Evolutionary conservation across 2,113 vertebrate genomes (phyloP).

Genomic region (Ifrita kowaldi): DNA sequence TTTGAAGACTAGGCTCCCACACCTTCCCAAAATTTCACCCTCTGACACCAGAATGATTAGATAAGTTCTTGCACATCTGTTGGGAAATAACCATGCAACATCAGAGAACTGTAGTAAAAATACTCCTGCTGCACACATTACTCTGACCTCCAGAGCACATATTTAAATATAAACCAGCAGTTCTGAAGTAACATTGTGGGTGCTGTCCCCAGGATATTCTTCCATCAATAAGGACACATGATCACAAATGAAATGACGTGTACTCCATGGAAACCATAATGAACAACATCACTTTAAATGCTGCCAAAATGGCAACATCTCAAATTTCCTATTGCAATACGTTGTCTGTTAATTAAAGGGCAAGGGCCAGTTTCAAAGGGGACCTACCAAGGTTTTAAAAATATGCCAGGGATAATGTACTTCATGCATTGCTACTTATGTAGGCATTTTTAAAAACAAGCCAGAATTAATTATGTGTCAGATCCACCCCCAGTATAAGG

Average conservation of each 20-base stretch:
- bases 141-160: not conserved
- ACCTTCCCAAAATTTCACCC: not conserved
- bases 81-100: not conserved
- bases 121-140: not conserved
- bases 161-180: not conserved
- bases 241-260: not conserved
- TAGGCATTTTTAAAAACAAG: slow-evolving; percentile 25
- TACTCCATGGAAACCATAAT: slow-evolving; percentile 6
- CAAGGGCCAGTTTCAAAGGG: slow-evolving; percentile 35
- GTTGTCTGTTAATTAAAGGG: slow-evolving; percentile 47
- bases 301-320: slow-evolving; percentile 36
- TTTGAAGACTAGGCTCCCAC: not conserved
- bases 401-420: not conserved
- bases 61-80: not conserved
- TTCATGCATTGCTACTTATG: slow-evolving; percentile 9
- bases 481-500: not conserved
- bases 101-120: not conserved
- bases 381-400: slow-evolving; percentile 30
- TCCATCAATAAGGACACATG: not conserved
- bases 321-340: slow-evolving; percentile 12
- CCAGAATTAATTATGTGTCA: slow-evolving; percentile 18
- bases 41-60: not conserved
- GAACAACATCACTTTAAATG: slow-evolving; percentile 11
- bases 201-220: slow-evolving; percentile 19
- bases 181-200: not conserved